These are phyloP conservation scores for Anisognathus igniventris DNA, from an alignment of 2,797 vertebrate genomes.

Conservation along the genomic window DNA sequence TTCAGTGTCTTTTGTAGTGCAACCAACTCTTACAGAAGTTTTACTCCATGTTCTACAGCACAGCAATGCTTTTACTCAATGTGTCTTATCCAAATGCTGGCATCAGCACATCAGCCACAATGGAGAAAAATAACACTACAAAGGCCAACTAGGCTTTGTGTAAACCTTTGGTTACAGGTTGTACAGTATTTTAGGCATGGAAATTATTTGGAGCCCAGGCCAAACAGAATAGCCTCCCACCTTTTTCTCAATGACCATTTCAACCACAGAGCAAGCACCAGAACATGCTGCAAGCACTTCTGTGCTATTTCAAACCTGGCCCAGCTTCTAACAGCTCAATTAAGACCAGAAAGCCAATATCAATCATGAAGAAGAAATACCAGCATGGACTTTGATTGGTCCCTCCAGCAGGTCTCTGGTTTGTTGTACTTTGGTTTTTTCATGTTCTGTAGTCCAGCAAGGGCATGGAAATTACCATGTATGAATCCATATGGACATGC, in stretches of 20 bases:
- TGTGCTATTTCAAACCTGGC: neutral
- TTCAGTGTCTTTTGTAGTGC: neutral
- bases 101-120: neutral
- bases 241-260: neutral
- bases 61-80: neutral
- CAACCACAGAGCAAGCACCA: neutral
- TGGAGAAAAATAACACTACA: neutral
- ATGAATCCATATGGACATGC: neutral
- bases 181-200: neutral
- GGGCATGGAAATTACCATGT: neutral
- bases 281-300: neutral
- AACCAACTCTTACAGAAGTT: neutral
- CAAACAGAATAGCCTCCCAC: neutral
- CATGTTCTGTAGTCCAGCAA: neutral
- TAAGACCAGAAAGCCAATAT: neutral
- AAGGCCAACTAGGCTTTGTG: neutral
- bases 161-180: neutral
- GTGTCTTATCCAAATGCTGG: neutral
- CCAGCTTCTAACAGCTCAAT: neutral
- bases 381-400: neutral
- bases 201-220: neutral
- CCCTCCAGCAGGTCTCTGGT: neutral
- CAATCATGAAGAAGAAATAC: slow-evolving; percentile 3
- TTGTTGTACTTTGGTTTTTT: neutral
- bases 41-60: neutral